Conservation (phyloP, 2,113 vertebrate genomes). For the human (Homo sapiens) region DNA sequence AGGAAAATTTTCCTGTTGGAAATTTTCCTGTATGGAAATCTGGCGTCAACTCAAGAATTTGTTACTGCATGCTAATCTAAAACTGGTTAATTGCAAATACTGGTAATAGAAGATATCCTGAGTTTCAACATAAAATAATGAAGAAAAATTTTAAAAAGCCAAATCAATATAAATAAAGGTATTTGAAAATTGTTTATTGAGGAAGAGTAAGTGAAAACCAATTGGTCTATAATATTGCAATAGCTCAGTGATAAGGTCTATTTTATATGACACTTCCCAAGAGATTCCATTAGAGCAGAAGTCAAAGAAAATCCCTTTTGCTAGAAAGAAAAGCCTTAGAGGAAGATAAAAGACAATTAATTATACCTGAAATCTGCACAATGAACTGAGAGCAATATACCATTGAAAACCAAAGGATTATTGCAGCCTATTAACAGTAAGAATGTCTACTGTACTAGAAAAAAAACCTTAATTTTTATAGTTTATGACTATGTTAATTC, state of each 20-base stretch:
- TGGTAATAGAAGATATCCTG: background rate
- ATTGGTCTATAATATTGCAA: background rate
- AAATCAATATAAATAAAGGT: conserved; percentile 27
- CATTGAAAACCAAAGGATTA: conserved; percentile 55
- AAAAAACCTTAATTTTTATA: conserved; percentile 66
- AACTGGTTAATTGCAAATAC: background rate
- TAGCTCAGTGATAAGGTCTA: background rate
- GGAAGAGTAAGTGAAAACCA: background rate
- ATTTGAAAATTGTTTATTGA: conserved; percentile 9
- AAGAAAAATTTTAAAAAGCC: background rate
- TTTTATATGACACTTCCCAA: background rate
- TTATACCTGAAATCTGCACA: conserved; percentile 52
- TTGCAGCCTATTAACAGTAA: conserved; percentile 54
- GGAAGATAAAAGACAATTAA: conserved; percentile 63
- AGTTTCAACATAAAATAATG: background rate
- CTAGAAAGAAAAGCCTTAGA: conserved; percentile 37
- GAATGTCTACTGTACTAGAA: conserved; percentile 52
- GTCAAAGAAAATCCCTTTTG: conserved; percentile 52
- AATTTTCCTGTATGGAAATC: background rate
- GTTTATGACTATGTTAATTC: conserved; percentile 69
- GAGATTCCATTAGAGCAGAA: conserved; percentile 7
- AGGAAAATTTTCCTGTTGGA: too few relatives aligned
- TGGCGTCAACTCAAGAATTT: background rate
- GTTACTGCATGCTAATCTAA: background rate
- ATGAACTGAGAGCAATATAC: conserved; percentile 46